Base-by-base conservation (phyloP, 2,888 invertebrate species). In the Oligia fasciuncula region DNA sequence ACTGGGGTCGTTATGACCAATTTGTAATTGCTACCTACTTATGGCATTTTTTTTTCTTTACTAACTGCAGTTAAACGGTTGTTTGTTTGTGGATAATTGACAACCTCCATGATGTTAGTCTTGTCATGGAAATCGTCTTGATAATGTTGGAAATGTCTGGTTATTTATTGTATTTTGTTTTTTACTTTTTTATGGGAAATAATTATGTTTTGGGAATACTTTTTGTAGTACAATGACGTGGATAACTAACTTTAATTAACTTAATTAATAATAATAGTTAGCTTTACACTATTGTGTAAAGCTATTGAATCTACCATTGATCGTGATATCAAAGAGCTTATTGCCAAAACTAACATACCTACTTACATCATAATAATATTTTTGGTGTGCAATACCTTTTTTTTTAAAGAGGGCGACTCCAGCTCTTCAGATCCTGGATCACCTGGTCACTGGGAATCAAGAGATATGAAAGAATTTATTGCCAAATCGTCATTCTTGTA, bases 11-110 rank as follows among this genome's bases (percentile, higher is more conserved):
- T 96, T 96, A 95, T 89, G 91, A 90, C 88, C 85, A 94, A 94
- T 95, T 94, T 95, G 96, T 97, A 97, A 97, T 97, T 96, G 95
- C 90, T 94, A 92, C 91, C 92, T 93, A 92, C 92, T 96, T 94
- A 94, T 91, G 87, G 92, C 92, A 93, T 19, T 86, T 94, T 94
- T 95, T 60, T 95, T 93, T 92, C 92, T 93, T 76, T 79, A 69
- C 77, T 76, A 85, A 87, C 80, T 85, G 83, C 83, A 87, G 84
- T 89, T 92, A 92, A 92, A 89, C 86, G 80, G 71, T 87, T 88
- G 83, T 92, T 92, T 91, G 87, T 89, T 87, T n/a, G 29, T 69
- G 72, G 85, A 86, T 88, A 85, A 88, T 89, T 86, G 88, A 75
- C 57, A 71, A 81, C 65, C 65, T 78, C 66, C 80, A 46, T 76